Evolutionary conservation across 2,797 vertebrate genomes (phyloP), one percentile per base, ranked within the genome.

Genomic region (Neoniphon sammara): DNA sequence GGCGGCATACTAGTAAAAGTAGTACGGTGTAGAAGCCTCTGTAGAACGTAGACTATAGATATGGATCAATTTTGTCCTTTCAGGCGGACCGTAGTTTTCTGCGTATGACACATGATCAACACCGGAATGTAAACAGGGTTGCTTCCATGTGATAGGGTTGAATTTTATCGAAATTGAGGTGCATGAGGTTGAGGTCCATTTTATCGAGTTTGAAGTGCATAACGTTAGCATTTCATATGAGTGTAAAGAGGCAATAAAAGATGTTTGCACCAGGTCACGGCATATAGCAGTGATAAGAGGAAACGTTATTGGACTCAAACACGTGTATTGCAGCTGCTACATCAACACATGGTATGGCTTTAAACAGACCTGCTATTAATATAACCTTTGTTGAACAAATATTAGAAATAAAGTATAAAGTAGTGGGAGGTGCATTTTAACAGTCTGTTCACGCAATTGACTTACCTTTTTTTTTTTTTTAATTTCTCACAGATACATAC

Each of bases 71-170:
- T 89, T 80, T 90, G 89, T 88, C 84, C 88, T 39, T 82, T 1
- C 2, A 0, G 70, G 30, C 50, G 36, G 0, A 1, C 90, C 87
- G 86, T 92, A 88, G 75, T 76, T 74, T 44, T 70, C 36, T 71
- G n/a, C 27, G 11, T 8, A 1, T 8, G 11, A 0, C 11, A 21
- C 0, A 4, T 17, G 0, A 2, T 25, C 21, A 15, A 8, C 17
- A 5, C 18, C n/a, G 47, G n/a, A 20, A 39, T 21, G 57, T 57
- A 31, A 34, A 57, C 55, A 57, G 15, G 14, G 12, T 17, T 27
- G 11, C 11, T 15, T 8, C 11, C 5, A 4, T 15, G 1, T n/a
- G 31, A 34, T 34, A 34, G 5, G 5, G 2, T 34, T 6, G 5
- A 3, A 34, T 27, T 27, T 27, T 27, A 27, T 27, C 25, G 25